Evolutionary conservation across 2,797 vertebrate genomes (phyloP), one percentile per base, ranked within the genome.

Genomic region (Xenopus petersii): DNA sequence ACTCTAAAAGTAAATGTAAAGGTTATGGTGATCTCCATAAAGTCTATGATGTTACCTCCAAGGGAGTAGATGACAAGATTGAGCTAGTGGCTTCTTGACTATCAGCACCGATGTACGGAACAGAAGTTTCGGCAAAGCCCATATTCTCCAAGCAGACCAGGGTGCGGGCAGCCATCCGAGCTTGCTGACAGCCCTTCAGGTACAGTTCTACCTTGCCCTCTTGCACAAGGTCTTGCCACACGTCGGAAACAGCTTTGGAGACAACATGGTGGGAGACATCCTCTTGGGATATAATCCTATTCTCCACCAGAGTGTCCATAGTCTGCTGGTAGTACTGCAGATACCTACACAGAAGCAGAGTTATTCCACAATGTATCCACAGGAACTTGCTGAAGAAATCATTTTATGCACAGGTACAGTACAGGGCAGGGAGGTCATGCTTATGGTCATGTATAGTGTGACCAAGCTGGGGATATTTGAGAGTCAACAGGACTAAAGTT

Each of bases 311-410:
- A 69, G 90, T 83, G 70, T 93, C 91, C 84, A 94, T 83, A 0
- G 82, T 88, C 82, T 90, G 89, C 79, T 89, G 92, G 88, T 94
- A 94, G 81, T 94, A 94, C 84, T 69, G 84, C 79, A 94, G 84
- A 75, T 94, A 94, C 81, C 91, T 93, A 84, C 54, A 91, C 5
- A 13, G 12, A 30, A 36, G 15, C 2, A 62, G 10, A 62, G 10
- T 11, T 49, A 13, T 9, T 11, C 2, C 48, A 49, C 2, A 3
- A 13, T 10, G 48, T 49, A 36, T 36, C 33, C 6, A 36, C 1
- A 36, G 6, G 33, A 36, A 36, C 33, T 36, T 36, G 33, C 3
- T 3, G 33, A 6, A 36, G 33, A 36, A 36, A 6, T 36, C 33
- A 36, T 36, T 6, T 3, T 36, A 6, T 6, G 6, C 3, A 36